Conservation (phyloP, 2,797 vertebrate genomes). For the Clamator glandarius region DNA sequence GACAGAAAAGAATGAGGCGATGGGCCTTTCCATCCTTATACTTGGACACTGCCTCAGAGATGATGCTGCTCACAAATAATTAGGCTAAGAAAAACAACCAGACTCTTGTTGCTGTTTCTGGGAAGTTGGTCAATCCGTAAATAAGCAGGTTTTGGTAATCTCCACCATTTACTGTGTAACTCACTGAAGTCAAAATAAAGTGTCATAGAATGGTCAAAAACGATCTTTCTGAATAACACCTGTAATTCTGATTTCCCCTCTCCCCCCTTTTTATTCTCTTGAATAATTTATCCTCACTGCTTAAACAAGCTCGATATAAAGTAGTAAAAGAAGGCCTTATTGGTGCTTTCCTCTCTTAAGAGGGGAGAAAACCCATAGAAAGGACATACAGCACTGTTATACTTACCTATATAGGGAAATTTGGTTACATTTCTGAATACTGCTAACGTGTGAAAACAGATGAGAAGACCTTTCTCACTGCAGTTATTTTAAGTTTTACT, state of each 20-base stretch:
- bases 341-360: neutral
- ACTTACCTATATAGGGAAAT: neutral
- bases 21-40: neutral
- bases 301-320: neutral
- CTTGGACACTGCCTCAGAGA: neutral
- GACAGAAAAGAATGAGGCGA: neutral
- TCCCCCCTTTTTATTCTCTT: neutral
- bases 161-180: neutral
- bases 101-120: neutral
- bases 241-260: neutral
- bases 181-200: neutral
- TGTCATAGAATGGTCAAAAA: neutral
- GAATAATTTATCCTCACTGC: neutral
- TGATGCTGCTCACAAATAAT: neutral
- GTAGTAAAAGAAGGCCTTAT: neutral
- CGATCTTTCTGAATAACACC: neutral
- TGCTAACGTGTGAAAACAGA: rapidly evolving
- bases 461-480: neutral
- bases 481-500: neutral
- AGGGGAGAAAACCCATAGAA: neutral
- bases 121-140: neutral
- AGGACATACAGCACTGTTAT: neutral
- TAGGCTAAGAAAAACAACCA: neutral
- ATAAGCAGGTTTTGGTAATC: neutral
- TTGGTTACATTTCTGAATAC: neutral